Base-by-base conservation (phyloP, 2,888 invertebrate species). In the Phortica magna region DNA sequence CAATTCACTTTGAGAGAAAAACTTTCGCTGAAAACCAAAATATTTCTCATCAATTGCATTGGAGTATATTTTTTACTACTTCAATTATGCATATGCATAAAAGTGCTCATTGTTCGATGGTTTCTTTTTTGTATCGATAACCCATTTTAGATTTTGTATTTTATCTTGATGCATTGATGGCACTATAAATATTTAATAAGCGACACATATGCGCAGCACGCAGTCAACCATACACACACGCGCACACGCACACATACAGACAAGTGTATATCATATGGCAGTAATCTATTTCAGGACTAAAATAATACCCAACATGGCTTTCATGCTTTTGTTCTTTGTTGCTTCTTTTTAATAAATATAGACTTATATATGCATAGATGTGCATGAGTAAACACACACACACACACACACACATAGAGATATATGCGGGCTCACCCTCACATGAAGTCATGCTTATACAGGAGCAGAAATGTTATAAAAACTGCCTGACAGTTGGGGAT, bases 401-500 rank as follows among this genome's bases (percentile, higher is more conserved):
- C 12, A 43, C 9, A 68, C 19, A n/a, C n/a, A 43, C 43, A 68
- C 48, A 68, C 10, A 68, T 1, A 68, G 9, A 43, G 3, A 68
- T 19, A 17, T 9, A 68, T 14, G 19, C 7, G 9, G 14, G 19
- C 3, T 31, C 31, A 31, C 17, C 42, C 6, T n/a, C 42, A 65
- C 12, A 65, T 65, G 41, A 42, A 65, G 9, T 17, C 19, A 64
- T 31, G 7, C n/a, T 55, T 55, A 55, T 12, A 31, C 31, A 55
- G 17, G 17, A 12, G 17, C 17, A n/a, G 55, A 43, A 68, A 68
- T 74, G 79, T 79, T 75, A 78, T 80, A 76, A 79, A 76, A 74
- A 81, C 79, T 76, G 75, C 65, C 74, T 82, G 84, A 82, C 88
- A 85, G 85, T 87, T 80, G 74, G 78, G 81, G 77, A 83, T 82